A percentile compares a stretch with the other conserved stretches of the same genome.
Evolutionary conservation across 2,888 invertebrate species (phyloP).

Genomic region (Hydraecia micacea): DNA sequence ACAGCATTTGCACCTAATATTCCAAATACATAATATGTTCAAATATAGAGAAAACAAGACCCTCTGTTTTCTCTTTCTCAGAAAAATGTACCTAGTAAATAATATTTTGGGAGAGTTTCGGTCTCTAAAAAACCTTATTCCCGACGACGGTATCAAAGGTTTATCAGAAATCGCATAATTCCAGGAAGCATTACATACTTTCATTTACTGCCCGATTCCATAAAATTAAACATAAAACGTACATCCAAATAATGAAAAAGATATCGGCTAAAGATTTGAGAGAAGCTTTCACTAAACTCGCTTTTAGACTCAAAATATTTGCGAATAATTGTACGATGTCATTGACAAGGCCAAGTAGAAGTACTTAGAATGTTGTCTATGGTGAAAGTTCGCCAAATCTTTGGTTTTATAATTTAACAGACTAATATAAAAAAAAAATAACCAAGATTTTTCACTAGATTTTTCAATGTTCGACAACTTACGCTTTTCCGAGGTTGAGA

Average conservation of each 20-base stretch:
- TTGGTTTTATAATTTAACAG: background rate
- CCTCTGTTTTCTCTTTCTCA: no score
- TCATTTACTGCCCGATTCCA: background rate
- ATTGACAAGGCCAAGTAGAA: constrained; percentile 2
- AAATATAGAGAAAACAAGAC: background rate
- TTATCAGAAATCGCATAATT: background rate
- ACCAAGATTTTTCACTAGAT: background rate
- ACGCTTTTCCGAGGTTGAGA: background rate
- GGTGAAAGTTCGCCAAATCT: background rate
- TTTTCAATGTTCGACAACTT: background rate
- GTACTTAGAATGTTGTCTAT: background rate
- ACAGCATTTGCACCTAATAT: background rate
- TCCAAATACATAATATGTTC: no score
- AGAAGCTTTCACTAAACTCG: background rate
- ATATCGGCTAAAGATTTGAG: background rate
- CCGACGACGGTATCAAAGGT: background rate
- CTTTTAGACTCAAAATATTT: constrained; percentile 23
- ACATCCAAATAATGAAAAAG: background rate
- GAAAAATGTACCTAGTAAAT: background rate
- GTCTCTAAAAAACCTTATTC: no score
- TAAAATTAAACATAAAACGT: background rate
- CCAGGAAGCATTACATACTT: no score
- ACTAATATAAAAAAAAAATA: background rate
- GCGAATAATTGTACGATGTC: constrained; percentile 8
- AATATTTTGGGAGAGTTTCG: background rate